phyloP scores from a whole-genome alignment of 2,888 invertebrate genomes.

The Ochropacha duplaris region DNA sequence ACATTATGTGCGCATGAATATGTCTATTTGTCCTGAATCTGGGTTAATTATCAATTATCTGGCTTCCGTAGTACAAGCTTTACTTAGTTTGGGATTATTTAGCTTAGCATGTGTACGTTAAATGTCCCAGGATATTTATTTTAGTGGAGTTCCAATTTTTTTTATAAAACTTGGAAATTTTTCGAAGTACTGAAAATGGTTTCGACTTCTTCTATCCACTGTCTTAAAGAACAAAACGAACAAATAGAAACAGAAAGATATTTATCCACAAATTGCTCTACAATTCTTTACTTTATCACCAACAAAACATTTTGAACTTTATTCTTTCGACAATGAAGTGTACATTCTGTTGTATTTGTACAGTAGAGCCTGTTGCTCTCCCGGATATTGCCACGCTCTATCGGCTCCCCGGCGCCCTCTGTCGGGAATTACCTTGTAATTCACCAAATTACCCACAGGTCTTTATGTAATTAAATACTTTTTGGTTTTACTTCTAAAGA shows the following conservation, averaged over 20 bases:
- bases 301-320: slow-evolving; percentile 6
- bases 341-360: not conserved
- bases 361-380: slow-evolving; percentile 63
- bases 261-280: slow-evolving; percentile 35
- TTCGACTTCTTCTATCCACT: not conserved
- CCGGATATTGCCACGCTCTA: slow-evolving; percentile 74
- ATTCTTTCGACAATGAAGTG: not conserved
- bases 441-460: slow-evolving; percentile 72
- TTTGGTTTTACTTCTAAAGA: slow-evolving; percentile 16
- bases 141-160: too few relatives aligned
- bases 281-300: slow-evolving; percentile 3
- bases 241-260: slow-evolving; percentile 38
- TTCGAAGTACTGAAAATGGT: not conserved
- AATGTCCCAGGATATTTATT: too few relatives aligned
- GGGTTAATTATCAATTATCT: too few relatives aligned
- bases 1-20: too few relatives aligned
- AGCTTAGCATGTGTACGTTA: too few relatives aligned
- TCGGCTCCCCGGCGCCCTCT: slow-evolving; percentile 57
- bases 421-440: slow-evolving; percentile 73
- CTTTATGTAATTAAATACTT: slow-evolving; percentile 73
- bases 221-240: slow-evolving; percentile 14
- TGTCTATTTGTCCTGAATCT: too few relatives aligned
- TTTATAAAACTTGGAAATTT: too few relatives aligned
- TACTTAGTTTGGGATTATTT: too few relatives aligned
- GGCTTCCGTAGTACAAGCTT: too few relatives aligned